Evolutionary conservation across 2,888 invertebrate species (phyloP), one percentile per base, ranked within the genome.

Genomic region (Cephus sareptanus): DNA sequence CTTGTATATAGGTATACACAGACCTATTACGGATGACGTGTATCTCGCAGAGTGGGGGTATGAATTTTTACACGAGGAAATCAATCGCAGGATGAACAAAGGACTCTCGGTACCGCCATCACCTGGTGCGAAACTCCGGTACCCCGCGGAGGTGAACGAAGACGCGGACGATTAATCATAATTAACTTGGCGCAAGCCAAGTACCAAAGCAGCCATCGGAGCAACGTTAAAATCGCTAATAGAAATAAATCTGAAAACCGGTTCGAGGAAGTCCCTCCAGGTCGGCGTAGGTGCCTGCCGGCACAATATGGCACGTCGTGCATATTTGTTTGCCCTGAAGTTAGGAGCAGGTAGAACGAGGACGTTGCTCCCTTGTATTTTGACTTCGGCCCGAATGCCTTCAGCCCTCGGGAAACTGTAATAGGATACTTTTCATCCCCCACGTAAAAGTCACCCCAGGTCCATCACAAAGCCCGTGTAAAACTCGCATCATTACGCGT

Each of bases 11-110:
- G 11, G 35, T 76, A 56, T 75, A 35, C 40, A 37, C 23, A 23
- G 30, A 73, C 2, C 31, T 71, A 73, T 9, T 35, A 12, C 12
- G 40, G 85, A 79, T 79, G 56, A 77, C 77, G 82, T 40, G 13
- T 4, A 37, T 13, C 37, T 37, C 4, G 37, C 37, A 4, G 37
- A 37, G 37, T 37, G n/a, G 15, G 40, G 15, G 6, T 40, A 40
- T 15, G 15, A 15, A 40, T 15, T 40, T 40, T 15, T 40, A 4
- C 40, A 40, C 15, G 40, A 15, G 40, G 40, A 40, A 40, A 40
- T 40, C 40, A 40, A 40, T 40, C 40, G 15, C 40, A 15, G 4
- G 15, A 40, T 15, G 40, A 40, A 40, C 40, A 40, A 40, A 40
- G 40, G 40, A 40, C 40, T 40, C 40, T 40, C 15, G 40, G 40